Evolutionary conservation across 2,113 vertebrate genomes (phyloP).

Genomic region (Salminus brasiliensis): DNA sequence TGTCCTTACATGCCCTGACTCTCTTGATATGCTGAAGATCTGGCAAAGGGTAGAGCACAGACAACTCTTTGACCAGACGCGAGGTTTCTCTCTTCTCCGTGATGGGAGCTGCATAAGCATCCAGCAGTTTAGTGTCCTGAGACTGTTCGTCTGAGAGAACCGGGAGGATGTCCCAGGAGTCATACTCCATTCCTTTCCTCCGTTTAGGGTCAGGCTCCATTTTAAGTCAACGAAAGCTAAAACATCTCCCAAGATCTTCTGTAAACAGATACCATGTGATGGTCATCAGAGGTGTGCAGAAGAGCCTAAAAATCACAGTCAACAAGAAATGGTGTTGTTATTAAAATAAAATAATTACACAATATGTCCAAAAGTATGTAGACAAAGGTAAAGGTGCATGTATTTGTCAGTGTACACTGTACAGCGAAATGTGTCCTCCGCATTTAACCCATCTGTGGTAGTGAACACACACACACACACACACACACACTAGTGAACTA

Average conservation of each 20-base stretch:
- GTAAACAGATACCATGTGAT: not conserved
- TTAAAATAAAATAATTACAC: too few relatives aligned
- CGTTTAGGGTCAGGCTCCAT: constrained; percentile 78
- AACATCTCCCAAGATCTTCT: not conserved
- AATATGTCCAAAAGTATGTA: too few relatives aligned
- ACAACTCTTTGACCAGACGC: constrained; percentile 76
- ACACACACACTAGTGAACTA: too few relatives aligned
- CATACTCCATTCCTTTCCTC: constrained; percentile 49
- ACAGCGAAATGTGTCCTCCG: too few relatives aligned
- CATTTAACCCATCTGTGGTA: too few relatives aligned
- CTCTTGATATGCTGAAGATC: constrained; percentile 82
- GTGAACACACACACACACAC: too few relatives aligned
- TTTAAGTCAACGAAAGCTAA: not conserved
- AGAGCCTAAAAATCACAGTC: not conserved
- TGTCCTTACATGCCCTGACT: constrained; percentile 72
- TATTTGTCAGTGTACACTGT: too few relatives aligned
- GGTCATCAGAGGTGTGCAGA: not conserved
- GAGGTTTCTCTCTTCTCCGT: constrained; percentile 81
- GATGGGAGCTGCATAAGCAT: constrained; percentile 80
- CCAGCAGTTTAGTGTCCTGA: constrained; percentile 67
- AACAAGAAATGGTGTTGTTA: too few relatives aligned
- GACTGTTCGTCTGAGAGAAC: constrained; percentile 84
- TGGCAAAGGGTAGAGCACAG: constrained; percentile 67
- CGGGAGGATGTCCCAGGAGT: constrained; percentile 74
- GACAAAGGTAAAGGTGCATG: too few relatives aligned